A percentile compares a stretch with the other conserved stretches of the same genome.
Conservation (phyloP, 2,113 vertebrate species). For the Mesitornis unicolor region DNA sequence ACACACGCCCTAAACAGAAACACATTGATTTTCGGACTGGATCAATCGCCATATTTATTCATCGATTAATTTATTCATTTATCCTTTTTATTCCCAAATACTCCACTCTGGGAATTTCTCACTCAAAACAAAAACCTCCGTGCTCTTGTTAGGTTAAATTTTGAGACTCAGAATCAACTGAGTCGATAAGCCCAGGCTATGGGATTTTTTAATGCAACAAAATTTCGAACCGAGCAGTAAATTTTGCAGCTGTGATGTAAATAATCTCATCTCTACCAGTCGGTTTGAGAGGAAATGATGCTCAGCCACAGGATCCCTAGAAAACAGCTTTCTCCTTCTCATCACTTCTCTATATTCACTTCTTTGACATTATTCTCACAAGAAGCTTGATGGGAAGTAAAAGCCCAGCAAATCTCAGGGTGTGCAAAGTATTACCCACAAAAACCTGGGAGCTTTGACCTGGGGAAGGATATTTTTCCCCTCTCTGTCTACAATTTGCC, state of each 20-base stretch:
- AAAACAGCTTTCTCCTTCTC: not conserved
- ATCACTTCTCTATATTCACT: not conserved
- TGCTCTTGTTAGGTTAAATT: not conserved
- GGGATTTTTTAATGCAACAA: not conserved
- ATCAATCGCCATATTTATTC: not conserved
- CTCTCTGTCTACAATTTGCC: not conserved
- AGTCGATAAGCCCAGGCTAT: not conserved
- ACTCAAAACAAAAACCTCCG: not conserved
- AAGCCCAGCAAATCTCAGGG: not conserved
- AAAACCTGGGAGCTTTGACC: fast-evolving
- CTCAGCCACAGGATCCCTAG: not conserved
- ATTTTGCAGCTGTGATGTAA: not conserved
- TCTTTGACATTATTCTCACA: not conserved
- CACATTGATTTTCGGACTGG: not conserved
- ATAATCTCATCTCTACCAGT: not conserved
- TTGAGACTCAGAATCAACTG: not conserved
- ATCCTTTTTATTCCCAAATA: not conserved
- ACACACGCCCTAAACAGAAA: not conserved
- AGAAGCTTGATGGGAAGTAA: not conserved
- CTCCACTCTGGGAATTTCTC: not conserved
- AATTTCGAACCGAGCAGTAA: not conserved
- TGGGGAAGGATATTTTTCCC: not conserved
- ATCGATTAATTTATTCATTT: too few species aligned
- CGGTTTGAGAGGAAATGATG: not conserved
- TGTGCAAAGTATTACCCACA: not conserved